Evolutionary conservation across 23 tunicate species (phyloP).

Genomic region (Clavelina lepadiformis): DNA sequence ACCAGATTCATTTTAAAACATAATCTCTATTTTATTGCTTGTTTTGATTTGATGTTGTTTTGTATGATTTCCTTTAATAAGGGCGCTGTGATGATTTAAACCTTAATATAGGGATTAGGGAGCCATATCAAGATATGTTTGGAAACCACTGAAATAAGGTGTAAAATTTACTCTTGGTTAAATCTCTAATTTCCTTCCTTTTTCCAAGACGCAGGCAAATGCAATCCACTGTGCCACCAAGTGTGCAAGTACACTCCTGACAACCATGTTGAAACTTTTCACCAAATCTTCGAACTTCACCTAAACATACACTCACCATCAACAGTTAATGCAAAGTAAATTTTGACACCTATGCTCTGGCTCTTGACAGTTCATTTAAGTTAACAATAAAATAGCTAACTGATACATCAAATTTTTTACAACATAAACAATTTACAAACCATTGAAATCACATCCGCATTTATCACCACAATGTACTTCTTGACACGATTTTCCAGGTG

Average conservation of each 20-base stretch:
- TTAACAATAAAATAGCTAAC: no score
- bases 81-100: no score
- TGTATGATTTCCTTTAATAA: no score
- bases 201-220: constrained; percentile 50
- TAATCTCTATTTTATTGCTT: no score
- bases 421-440: constrained; percentile 27
- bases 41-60: no score
- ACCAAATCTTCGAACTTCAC: constrained; percentile 50
- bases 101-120: no score
- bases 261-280: constrained; percentile 61
- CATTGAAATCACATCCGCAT: constrained; percentile 74
- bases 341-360: no score
- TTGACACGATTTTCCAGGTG: constrained; percentile 64
- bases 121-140: background rate
- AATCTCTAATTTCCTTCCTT: constrained; percentile 75
- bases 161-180: constrained; percentile 50
- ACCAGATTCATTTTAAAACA: no score
- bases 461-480: constrained; percentile 72
- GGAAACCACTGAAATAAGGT: background rate
- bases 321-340: no score
- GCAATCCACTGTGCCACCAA: constrained; percentile 69
- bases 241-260: constrained; percentile 64
- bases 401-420: no score
- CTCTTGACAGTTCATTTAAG: no score
- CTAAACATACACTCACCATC: no score